These are phyloP conservation scores for Harmothoe impar DNA, from an alignment of 2,888 invertebrate genomes.

Conservation along the genomic window DNA sequence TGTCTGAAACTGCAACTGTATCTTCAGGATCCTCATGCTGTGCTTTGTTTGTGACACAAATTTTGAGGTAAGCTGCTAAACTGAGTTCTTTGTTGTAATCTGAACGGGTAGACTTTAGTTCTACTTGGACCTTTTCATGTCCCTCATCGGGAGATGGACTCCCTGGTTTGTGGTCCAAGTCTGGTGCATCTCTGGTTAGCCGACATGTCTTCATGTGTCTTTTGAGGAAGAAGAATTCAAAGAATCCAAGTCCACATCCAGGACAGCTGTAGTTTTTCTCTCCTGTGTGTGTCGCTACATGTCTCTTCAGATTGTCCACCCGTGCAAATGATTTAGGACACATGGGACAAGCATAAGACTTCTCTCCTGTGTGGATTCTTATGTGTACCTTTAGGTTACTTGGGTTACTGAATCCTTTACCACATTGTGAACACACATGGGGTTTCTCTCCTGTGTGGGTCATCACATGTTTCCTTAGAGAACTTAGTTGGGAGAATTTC, in stretches of 20 bases:
- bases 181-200: no score
- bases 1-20: no score
- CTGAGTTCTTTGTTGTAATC: no score
- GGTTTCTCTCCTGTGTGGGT: constrained; percentile 35
- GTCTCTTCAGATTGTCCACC: background rate
- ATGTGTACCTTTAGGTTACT: background rate
- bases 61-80: no score
- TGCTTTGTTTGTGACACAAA: no score
- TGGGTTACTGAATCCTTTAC: background rate
- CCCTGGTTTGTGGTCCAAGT: no score
- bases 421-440: background rate
- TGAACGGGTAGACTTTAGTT: no score
- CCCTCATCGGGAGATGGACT: no score
- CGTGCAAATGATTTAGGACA: background rate
- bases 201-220: background rate
- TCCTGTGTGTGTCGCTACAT: no score
- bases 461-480: background rate
- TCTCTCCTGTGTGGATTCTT: background rate
- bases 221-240: background rate
- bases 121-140: no score
- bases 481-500: background rate
- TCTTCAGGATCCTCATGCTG: no score
- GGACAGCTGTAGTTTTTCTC: background rate
- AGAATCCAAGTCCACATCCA: background rate
- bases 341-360: background rate